A percentile compares a stretch with the other conserved stretches of the same genome.
phyloP scores from a whole-genome alignment of 2,113 vertebrate species.

The Nothocercus nigrocapillus region DNA sequence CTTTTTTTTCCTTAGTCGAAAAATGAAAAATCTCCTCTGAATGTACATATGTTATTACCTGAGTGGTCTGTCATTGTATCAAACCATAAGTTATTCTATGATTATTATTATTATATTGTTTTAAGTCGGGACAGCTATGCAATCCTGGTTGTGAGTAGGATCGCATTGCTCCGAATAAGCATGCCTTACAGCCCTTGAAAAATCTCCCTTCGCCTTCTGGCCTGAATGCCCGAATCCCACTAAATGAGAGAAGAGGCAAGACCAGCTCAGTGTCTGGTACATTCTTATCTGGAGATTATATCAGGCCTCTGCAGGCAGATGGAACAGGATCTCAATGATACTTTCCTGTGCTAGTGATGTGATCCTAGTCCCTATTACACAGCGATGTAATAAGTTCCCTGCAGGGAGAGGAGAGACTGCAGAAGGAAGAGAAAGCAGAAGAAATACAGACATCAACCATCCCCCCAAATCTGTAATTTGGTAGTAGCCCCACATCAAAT shows the following conservation, averaged over 20 bases:
- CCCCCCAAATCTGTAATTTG: neutral
- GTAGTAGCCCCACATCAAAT: neutral
- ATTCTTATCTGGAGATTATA: constrained; percentile 4
- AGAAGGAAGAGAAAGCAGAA: neutral
- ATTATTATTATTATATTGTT: neutral
- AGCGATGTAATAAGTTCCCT: neutral
- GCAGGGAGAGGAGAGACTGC: neutral
- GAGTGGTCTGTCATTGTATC: neutral
- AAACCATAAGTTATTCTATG: neutral
- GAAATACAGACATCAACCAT: neutral
- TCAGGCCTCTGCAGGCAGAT: neutral
- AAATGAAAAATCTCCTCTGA: neutral
- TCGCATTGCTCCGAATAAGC: neutral
- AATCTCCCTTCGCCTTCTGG: neutral
- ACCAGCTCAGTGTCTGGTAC: constrained; percentile 24
- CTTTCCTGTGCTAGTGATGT: constrained; percentile 7
- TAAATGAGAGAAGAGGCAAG: neutral
- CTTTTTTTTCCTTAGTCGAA: neutral
- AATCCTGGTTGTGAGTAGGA: neutral
- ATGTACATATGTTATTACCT: neutral
- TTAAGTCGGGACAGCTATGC: neutral
- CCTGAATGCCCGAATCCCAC: neutral
- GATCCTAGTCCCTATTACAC: neutral
- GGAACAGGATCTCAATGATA: constrained; percentile 34
- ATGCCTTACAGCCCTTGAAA: neutral